A percentile compares a stretch with the other conserved stretches of the same genome.
Evolutionary conservation across 2,888 invertebrate genomes (phyloP).

Genomic region (Catotricha subobsoleta): DNA sequence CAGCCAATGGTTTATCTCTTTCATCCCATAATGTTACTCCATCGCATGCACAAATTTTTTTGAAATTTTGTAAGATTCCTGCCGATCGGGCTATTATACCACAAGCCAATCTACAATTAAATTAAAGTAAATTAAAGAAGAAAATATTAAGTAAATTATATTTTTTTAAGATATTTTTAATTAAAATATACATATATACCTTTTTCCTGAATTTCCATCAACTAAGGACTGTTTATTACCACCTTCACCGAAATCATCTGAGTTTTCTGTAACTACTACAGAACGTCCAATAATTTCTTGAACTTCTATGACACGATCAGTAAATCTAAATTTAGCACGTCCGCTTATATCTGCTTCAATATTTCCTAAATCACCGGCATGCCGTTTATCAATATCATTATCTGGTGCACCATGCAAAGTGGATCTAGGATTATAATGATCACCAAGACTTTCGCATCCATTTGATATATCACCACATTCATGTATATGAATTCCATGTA

Average conservation of each 20-base stretch:
- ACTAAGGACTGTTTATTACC: slow-evolving; percentile 32
- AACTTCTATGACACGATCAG: slow-evolving; percentile 43
- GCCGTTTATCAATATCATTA: slow-evolving; percentile 29
- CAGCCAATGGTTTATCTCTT: slow-evolving; percentile 35
- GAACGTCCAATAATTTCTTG: slow-evolving; percentile 61
- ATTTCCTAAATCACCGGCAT: slow-evolving; percentile 48
- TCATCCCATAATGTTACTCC: slow-evolving; percentile 84
- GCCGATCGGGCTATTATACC: slow-evolving; percentile 81
- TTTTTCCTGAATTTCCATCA: slow-evolving; percentile 44
- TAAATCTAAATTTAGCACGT: slow-evolving; percentile 44
- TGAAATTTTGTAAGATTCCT: slow-evolving; percentile 70
- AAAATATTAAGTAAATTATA: slow-evolving; percentile 5
- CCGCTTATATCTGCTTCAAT: slow-evolving; percentile 41
- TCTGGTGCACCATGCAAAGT: slow-evolving; percentile 33
- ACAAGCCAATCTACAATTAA: slow-evolving; percentile 44
- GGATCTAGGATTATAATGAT: slow-evolving; percentile 38
- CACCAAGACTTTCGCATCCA: slow-evolving; percentile 39
- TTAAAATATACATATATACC: slow-evolving; percentile 32
- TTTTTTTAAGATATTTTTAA: not conserved
- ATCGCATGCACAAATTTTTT: slow-evolving; percentile 78
- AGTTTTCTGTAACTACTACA: slow-evolving; percentile 45
- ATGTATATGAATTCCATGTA: slow-evolving; percentile 35
- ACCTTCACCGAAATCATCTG: slow-evolving; percentile 43
- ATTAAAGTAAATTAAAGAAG: slow-evolving; percentile 9
- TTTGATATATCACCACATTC: slow-evolving; percentile 56